Percentiles rank a stretch among this genome's conserved stretches.
phyloP scores from a whole-genome alignment of 1,140 invertebrate species.

The Diabrotica undecimpunctata region DNA sequence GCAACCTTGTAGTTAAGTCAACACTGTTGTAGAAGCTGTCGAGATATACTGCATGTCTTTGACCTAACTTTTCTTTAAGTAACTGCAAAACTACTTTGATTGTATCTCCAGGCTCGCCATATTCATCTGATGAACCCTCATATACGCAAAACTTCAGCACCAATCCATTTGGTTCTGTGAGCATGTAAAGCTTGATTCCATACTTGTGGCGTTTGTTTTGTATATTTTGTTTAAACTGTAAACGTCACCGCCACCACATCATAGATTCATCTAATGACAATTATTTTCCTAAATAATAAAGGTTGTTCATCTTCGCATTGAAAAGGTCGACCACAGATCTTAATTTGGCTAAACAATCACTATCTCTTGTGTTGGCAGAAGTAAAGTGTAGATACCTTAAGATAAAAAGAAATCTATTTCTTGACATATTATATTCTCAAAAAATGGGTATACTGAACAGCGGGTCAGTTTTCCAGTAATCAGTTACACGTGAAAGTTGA shows the following conservation, averaged over 20 bases:
- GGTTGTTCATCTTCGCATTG: constrained; percentile 20
- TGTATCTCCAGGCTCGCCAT: constrained; percentile 28
- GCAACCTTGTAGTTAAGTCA: no score
- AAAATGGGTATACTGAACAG: constrained; percentile 19
- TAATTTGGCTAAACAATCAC: constrained; percentile 19
- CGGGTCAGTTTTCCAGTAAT: no score
- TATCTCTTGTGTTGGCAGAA: constrained; percentile 7
- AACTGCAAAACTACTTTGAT: constrained; percentile 36
- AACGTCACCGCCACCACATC: constrained; percentile 8
- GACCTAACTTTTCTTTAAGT: constrained; percentile 33
- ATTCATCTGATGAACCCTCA: constrained; percentile 27
- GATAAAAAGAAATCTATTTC: constrained; percentile 20
- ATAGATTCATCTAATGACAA: constrained; percentile 24
- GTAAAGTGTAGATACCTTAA: constrained; percentile 21
- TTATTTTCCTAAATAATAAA: constrained; percentile 21
- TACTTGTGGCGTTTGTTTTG: background rate
- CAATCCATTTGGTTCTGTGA: constrained; percentile 38
- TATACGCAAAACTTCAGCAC: constrained; percentile 33
- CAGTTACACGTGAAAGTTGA: constrained; percentile 16
- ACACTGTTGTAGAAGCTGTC: no score
- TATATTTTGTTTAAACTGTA: constrained; percentile 23
- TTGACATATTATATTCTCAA: constrained; percentile 16
- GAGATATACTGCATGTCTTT: no score
- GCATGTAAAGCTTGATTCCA: constrained; percentile 39
- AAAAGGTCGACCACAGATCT: constrained; percentile 21